A percentile compares a stretch with the other conserved stretches of the same genome.
Conservation (phyloP, 2,888 invertebrate species). For the Drosophila quinaria region DNA sequence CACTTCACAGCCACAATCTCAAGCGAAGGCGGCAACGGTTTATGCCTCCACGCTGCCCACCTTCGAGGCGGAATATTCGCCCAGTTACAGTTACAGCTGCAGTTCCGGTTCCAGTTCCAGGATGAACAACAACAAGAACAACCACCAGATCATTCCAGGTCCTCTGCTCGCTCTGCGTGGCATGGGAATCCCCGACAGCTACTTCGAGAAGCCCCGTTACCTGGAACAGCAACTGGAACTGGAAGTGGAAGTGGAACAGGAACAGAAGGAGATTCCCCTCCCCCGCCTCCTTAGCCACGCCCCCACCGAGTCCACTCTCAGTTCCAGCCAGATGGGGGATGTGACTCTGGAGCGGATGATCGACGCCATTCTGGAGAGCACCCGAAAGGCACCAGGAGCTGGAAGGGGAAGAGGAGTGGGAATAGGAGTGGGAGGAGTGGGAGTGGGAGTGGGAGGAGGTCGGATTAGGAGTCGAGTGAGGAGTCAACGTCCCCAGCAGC, state of each 20-base stretch:
- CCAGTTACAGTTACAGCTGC: conserved; percentile 60
- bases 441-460: conserved; percentile 7
- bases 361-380: conserved; percentile 85
- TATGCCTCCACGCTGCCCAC: conserved; percentile 83
- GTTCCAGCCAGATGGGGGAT: conserved; percentile 85
- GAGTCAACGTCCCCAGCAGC: conserved; percentile 22
- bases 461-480: conserved; percentile 20
- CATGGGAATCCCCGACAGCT: conserved; percentile 84
- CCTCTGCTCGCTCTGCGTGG: conserved; percentile 84
- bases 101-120: conserved; percentile 5
- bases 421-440: neutral
- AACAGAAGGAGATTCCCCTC: conserved; percentile 40
- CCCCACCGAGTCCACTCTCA: conserved; percentile 59
- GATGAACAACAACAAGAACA: conserved; percentile 2
- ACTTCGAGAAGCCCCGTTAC: conserved; percentile 85
- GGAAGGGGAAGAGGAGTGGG: neutral
- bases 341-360: conserved; percentile 85
- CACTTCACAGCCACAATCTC: neutral
- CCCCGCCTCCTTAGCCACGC: neutral
- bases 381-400: conserved; percentile 75
- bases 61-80: conserved; percentile 85
- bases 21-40: conserved; percentile 26
- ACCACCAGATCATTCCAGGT: conserved; percentile 75
- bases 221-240: conserved; percentile 46
- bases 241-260: neutral